Percentiles rank a stretch among this genome's conserved stretches.
Evolutionary conservation across 1,140 invertebrate species (phyloP).

Genomic region (Caerostris darwini): DNA sequence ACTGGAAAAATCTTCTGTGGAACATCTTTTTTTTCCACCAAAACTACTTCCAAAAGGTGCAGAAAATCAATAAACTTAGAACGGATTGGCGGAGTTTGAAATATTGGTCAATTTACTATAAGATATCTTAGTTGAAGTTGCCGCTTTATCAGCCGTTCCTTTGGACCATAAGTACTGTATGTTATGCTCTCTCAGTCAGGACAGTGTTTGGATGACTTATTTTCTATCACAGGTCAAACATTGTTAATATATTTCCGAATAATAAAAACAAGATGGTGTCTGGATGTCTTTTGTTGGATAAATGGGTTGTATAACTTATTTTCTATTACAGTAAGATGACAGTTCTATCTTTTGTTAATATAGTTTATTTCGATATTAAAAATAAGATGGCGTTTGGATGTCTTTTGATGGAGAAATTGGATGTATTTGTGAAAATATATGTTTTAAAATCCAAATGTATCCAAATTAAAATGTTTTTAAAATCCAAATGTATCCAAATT

Average conservation of each 20-base stretch:
- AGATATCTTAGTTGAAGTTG: conserved; percentile 62
- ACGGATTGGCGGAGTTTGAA: conserved; percentile 57
- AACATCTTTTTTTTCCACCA: conserved; percentile 65
- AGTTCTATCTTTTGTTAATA: too few relatives aligned
- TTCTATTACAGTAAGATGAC: too few relatives aligned
- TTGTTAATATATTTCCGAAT: conserved; percentile 9
- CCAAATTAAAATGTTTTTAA: too few relatives aligned
- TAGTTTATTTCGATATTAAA: too few relatives aligned
- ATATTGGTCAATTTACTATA: conserved; percentile 74
- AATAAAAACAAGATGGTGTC: background rate
- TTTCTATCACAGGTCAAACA: conserved; percentile 16
- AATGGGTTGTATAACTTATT: background rate
- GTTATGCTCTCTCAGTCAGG: background rate
- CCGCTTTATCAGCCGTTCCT: conserved; percentile 35
- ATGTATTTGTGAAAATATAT: too few relatives aligned
- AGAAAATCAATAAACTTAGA: conserved; percentile 67
- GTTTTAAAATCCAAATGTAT: too few relatives aligned
- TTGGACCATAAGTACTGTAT: background rate
- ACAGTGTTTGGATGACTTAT: conserved; percentile 21
- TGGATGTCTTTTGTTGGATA: background rate
- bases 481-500: too few relatives aligned
- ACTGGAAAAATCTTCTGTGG: conserved; percentile 58
- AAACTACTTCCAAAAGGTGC: conserved; percentile 68
- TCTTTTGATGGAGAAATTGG: too few relatives aligned
- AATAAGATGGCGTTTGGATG: too few relatives aligned